A percentile compares a stretch with the other conserved stretches of the same genome.
phyloP scores from a whole-genome alignment of 2,888 invertebrate species.

The Himalopsyche tibetana region DNA sequence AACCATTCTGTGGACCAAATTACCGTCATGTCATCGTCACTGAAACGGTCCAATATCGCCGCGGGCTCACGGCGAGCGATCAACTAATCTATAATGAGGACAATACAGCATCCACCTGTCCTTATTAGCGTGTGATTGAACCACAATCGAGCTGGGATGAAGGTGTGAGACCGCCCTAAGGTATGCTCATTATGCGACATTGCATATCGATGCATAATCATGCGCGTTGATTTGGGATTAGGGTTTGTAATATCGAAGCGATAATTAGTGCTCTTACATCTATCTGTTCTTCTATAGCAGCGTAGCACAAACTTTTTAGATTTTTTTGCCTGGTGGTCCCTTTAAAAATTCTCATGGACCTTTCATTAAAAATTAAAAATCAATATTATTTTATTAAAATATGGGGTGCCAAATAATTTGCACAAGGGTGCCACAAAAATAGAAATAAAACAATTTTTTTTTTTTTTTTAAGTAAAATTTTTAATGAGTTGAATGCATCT shows the following conservation, averaged over 20 bases:
- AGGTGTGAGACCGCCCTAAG: conserved; percentile 47
- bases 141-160: conserved; percentile 51
- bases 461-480: too few species aligned
- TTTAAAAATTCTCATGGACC: too few species aligned
- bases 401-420: too few species aligned
- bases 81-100: conserved; percentile 46
- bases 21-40: conserved; percentile 4
- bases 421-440: too few species aligned
- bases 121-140: conserved; percentile 59
- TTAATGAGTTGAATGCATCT: too few species aligned
- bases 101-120: conserved; percentile 49
- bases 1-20: conserved; percentile 6
- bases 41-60: conserved; percentile 14
- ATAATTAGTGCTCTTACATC: neutral
- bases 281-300: too few species aligned
- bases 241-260: neutral
- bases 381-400: too few species aligned
- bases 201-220: neutral
- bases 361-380: too few species aligned
- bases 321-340: too few species aligned
- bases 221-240: conserved; percentile 3
- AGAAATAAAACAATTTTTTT: too few species aligned
- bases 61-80: conserved; percentile 12
- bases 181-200: conserved; percentile 56
- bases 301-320: too few species aligned